Evolutionary conservation across 2,113 vertebrate species (phyloP), one percentile per base, ranked within the genome.

Genomic region (Campylorhamphus procurvoides): DNA sequence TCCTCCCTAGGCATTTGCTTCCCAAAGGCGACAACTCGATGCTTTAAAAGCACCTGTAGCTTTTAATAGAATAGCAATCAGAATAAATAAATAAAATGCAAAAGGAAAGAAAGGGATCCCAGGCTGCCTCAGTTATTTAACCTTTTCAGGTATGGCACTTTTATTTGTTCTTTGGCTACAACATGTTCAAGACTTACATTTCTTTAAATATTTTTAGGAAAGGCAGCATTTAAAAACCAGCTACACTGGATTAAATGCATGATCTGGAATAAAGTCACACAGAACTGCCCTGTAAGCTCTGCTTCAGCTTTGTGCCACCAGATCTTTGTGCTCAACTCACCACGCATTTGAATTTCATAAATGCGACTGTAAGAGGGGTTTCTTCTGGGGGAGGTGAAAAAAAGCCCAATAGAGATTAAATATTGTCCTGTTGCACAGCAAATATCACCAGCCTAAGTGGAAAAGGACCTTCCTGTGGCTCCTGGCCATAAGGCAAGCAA

Each of bases 381-480:
- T 85, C 62, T 83, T 73, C 35, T n/a, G 40, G 14, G 72, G 37
- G 14, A 17, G 19, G 14, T 4, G 20, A 27, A 46, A 27, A 73
- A 40, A 16, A 0, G 19, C 37, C 50, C 75, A 56, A 28, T 4
- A 47, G 35, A 63, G 60, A 82, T 74, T 80, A 81, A 56, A 82
- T 33, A 79, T 6, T 56, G 37, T n/a, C 84, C 89, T 53, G 24
- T 23, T 85, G 73, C 35, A 42, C 3, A 22, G 64, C 47, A 89
- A 87, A 77, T 69, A 59, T 11, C 82, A 83, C 39, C 83, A 79
- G 35, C 37, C 44, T 64, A 62, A 89, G 78, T 72, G 74, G 69
- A 69, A 82, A 91, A 96, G 58, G 68, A 90, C 64, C 84, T 93
- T 81, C 64, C 22, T 50, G 89, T 4, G 1, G 79, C 84, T 68